A percentile compares a stretch with the other conserved stretches of the same genome.
Evolutionary conservation across 92 coral and sea anemone genomes (phyloP).

Genomic region (Heliopora coerulea): DNA sequence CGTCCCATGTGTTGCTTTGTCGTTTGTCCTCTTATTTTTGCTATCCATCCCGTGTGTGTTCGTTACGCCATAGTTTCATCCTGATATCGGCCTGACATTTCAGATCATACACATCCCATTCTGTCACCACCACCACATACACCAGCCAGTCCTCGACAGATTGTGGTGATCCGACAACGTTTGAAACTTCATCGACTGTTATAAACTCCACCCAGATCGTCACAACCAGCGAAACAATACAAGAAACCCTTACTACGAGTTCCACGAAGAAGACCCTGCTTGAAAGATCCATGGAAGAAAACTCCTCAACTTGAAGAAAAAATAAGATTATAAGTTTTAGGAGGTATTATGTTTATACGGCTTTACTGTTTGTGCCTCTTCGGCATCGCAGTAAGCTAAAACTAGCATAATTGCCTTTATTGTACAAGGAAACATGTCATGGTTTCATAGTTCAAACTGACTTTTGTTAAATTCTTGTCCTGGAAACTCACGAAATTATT

Average conservation of each 20-base stretch:
- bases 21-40: too few relatives aligned
- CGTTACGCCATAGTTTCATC: not conserved
- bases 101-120: slow-evolving; percentile 19
- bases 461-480: too few relatives aligned
- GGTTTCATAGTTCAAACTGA: too few relatives aligned
- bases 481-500: too few relatives aligned
- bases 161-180: not conserved
- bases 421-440: too few relatives aligned
- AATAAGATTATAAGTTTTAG: too few relatives aligned
- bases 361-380: too few relatives aligned
- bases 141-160: slow-evolving; percentile 27
- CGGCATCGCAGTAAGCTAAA: too few relatives aligned
- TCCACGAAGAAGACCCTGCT: slow-evolving; percentile 1
- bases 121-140: slow-evolving; percentile 8
- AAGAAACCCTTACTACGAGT: slow-evolving; percentile 22
- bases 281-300: not conserved
- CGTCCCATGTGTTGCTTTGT: too few relatives aligned
- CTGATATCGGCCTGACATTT: slow-evolving; percentile 5
- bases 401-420: too few relatives aligned
- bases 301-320: not conserved
- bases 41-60: too few relatives aligned
- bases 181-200: slow-evolving; percentile 4
- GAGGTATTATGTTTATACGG: too few relatives aligned
- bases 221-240: not conserved
- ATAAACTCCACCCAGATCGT: slow-evolving; percentile 7